These are phyloP conservation scores for Spatula versicolor DNA, from an alignment of 2,797 vertebrate species.

Conservation along the genomic window DNA sequence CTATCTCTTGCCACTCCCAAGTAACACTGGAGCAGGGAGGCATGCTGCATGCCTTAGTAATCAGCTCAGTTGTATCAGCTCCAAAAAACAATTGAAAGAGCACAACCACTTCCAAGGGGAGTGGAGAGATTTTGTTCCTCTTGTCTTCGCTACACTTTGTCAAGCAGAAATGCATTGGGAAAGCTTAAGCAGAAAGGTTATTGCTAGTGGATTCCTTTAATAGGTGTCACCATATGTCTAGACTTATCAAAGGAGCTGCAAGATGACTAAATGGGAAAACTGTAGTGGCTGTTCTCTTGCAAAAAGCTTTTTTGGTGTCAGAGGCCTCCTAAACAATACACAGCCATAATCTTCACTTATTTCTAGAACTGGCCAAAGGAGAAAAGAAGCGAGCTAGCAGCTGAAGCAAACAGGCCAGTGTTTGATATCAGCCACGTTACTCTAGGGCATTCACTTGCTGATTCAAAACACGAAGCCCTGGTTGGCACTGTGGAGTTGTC, in stretches of 20 bases:
- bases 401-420: not conserved
- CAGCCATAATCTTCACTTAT: not conserved
- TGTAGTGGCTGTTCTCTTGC: not conserved
- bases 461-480: not conserved
- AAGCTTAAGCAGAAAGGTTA: not conserved
- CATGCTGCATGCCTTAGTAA: not conserved
- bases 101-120: not conserved
- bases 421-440: not conserved
- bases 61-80: not conserved
- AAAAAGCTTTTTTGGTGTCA: not conserved
- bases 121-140: not conserved
- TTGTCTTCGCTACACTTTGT: not conserved
- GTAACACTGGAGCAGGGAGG: fast-evolving
- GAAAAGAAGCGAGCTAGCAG: not conserved
- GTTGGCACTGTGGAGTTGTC: not conserved
- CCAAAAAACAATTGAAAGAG: not conserved
- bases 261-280: not conserved
- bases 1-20: not conserved
- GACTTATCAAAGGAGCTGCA: not conserved
- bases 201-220: not conserved
- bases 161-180: not conserved
- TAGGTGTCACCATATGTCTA: not conserved
- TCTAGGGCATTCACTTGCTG: not conserved
- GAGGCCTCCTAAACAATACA: not conserved
- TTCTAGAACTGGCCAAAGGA: not conserved